Evolutionary conservation across 2,888 invertebrate species (phyloP).

Genomic region (Eilema sororculum): DNA sequence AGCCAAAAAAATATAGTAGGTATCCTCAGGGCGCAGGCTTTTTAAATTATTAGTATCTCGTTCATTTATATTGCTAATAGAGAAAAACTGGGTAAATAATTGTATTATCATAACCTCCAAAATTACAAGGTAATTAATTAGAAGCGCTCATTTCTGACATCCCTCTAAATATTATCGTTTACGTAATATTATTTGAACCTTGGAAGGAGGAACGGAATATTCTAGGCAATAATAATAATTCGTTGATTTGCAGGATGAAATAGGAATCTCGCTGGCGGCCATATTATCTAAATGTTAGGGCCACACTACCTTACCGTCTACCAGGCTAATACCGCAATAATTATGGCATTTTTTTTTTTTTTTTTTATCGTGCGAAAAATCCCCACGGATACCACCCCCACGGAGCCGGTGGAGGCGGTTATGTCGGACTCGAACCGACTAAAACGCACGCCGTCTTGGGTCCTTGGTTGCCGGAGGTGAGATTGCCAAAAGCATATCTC

Average conservation of each 20-base stretch:
- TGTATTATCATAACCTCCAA: background rate
- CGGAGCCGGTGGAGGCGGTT: too few species aligned
- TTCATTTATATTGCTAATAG: background rate
- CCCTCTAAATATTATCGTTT: background rate
- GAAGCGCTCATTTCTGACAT: background rate
- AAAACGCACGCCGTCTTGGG: too few species aligned
- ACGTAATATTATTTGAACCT: background rate
- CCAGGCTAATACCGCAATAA: too few species aligned
- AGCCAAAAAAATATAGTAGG: background rate
- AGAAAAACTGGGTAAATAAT: background rate
- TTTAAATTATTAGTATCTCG: background rate
- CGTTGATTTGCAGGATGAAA: background rate
- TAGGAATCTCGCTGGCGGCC: background rate
- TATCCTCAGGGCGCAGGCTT: background rate
- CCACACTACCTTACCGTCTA: too few species aligned
- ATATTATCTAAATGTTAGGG: too few species aligned
- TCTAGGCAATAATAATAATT: background rate
- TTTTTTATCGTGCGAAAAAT: too few species aligned
- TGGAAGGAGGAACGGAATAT: background rate
- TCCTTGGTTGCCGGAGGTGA: too few species aligned
- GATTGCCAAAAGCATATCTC: too few species aligned
- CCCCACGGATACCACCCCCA: too few species aligned
- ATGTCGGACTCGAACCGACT: too few species aligned
- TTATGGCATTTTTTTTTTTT: too few species aligned
- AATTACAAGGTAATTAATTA: constrained; percentile 4